Conservation (phyloP, 2,888 invertebrate genomes). For the Stenurella melanura region DNA sequence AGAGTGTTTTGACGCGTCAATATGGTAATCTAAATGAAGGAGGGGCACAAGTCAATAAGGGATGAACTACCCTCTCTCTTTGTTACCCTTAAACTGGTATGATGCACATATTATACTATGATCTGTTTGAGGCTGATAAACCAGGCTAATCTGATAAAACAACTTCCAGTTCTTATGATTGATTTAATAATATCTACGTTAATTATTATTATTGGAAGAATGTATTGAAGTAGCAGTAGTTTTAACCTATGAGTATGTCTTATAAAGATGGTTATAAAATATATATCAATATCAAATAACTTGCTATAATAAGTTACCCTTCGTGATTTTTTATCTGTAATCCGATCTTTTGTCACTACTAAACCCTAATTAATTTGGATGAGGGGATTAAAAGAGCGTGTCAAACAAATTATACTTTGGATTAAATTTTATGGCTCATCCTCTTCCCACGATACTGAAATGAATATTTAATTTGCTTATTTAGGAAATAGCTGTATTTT, state of each 20-base stretch:
- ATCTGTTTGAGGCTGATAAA: constrained; percentile 53
- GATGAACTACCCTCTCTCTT: constrained; percentile 51
- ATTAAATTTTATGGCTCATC: constrained; percentile 55
- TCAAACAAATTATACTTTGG: constrained; percentile 66
- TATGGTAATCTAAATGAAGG: constrained; percentile 59
- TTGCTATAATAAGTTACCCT: constrained; percentile 45
- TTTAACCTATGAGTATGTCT: background rate
- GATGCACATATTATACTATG: constrained; percentile 30
- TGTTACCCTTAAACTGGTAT: constrained; percentile 40
- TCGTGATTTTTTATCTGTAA: constrained; percentile 56
- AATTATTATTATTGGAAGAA: background rate
- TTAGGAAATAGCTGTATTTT: background rate
- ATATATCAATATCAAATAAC: no score
- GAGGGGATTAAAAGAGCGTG: constrained; percentile 69
- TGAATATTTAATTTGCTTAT: constrained; percentile 39
- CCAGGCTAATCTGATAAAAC: constrained; percentile 48
- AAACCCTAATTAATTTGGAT: constrained; percentile 69
- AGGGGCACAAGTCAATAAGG: constrained; percentile 58
- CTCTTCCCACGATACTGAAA: constrained; percentile 52
- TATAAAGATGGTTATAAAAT: background rate
- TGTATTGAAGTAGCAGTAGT: background rate
- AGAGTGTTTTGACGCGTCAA: constrained; percentile 64
- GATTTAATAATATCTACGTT: background rate
- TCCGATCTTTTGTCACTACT: constrained; percentile 60
- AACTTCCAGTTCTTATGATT: constrained; percentile 43